Base-by-base conservation (phyloP, 1,140 invertebrate species). In the Drosophila rufa region DNA sequence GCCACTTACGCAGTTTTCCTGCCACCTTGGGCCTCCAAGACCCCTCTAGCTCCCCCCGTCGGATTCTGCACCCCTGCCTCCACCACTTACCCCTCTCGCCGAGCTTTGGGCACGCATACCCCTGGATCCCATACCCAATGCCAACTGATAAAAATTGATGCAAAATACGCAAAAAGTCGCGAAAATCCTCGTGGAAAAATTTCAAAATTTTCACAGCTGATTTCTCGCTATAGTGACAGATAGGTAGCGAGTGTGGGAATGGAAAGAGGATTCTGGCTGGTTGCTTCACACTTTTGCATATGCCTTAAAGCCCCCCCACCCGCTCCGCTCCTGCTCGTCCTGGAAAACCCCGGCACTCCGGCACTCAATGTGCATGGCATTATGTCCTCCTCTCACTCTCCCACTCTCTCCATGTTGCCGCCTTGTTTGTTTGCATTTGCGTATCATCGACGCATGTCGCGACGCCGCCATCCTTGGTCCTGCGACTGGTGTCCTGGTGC, bases 121-220 rank as follows among this genome's bases (percentile, higher is more conserved):
- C 65, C 68, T 74, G 60, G 62, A 25, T 38, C 51, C 51, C 53
- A 33, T 15, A 25, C 12, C 19, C 57, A 65, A 69, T 84, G 62
- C 78, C 78, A 79, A 89, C 85, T 90, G 86, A 90, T 86, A 90
- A 90, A 91, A 90, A 91, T 91, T 91, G 85, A 90, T 90, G 85
- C 85, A 90, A 90, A 90, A 90, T 90, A 90, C 86, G 85, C 85
- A 90, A 85, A 92, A 92, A 92, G 83, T 89, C 83, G 86, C 81
- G 86, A 79, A 92, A 92, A 92, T 92, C 91, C 91, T 92, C 91
- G 91, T 92, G 91, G 91, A 92, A 92, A 89, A 92, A 79, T 92
- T 92, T 92, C 77, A 89, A 92, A 92, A 92, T 92, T 92, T 92
- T 92, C 82, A 89, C 91, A 92, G 91, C 91, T 92, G 91, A 92